Conservation (phyloP, 1,140 invertebrate species). For the Halotydeus destructor region DNA sequence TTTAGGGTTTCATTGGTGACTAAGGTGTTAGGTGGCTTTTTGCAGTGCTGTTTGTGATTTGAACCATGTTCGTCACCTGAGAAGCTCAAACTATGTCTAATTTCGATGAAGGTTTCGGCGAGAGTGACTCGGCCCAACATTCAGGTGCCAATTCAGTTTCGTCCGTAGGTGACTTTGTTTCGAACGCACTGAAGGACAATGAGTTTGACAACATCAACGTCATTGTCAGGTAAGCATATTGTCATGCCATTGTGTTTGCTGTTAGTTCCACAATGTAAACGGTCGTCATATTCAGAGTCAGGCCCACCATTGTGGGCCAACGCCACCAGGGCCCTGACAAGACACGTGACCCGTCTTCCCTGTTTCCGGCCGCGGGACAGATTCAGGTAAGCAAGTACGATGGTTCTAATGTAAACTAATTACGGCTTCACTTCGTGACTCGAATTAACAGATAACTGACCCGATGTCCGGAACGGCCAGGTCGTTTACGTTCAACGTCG, state of each 20-base stretch:
- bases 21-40: too few relatives aligned
- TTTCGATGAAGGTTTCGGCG: too few relatives aligned
- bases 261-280: background rate
- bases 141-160: too few relatives aligned
- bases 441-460: conserved; percentile 7
- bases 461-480: conserved; percentile 3
- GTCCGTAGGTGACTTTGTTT: too few relatives aligned
- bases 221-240: conserved; percentile 22
- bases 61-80: too few relatives aligned
- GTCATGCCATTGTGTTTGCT: background rate
- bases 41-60: too few relatives aligned
- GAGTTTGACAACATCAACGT: conserved; percentile 26
- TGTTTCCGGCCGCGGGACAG: conserved; percentile 24
- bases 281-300: background rate
- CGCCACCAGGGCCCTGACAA: conserved; percentile 23
- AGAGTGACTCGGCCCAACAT: too few relatives aligned
- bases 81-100: too few relatives aligned
- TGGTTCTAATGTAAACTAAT: conserved; percentile 11
- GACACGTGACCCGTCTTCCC: conserved; percentile 21
- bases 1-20: too few relatives aligned
- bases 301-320: conserved; percentile 14
- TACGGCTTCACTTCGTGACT: background rate
- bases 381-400: conserved; percentile 18
- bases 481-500: conserved; percentile 71
- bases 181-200: too few relatives aligned